phyloP scores from a whole-genome alignment of 23 tunicate species.

The Oikopleura dioica region DNA sequence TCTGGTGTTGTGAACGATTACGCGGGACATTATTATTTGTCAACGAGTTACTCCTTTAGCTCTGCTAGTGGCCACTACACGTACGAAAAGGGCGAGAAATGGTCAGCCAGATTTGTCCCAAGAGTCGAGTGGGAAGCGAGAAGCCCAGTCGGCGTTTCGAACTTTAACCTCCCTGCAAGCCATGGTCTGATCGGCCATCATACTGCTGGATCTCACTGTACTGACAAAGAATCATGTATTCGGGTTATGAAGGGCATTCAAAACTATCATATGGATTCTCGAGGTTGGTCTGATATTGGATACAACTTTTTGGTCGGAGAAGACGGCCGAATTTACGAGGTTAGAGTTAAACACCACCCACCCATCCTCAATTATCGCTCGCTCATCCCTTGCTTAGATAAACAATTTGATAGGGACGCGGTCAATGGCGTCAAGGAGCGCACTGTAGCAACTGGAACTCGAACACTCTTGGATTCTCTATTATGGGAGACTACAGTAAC shows the following conservation, averaged over 20 bases:
- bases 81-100: neutral
- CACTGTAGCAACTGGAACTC: neutral
- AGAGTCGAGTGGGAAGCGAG: neutral
- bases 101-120: neutral
- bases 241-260: neutral
- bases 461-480: too few species aligned
- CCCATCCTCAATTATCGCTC: neutral
- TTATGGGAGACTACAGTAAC: too few species aligned
- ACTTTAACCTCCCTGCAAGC: neutral
- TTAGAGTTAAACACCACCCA: neutral
- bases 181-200: slow-evolving; percentile 6
- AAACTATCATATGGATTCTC: neutral
- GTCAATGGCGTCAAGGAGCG: neutral
- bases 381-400: neutral
- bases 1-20: neutral
- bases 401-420: too few species aligned
- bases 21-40: neutral
- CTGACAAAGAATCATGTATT: neutral
- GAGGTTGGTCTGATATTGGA: slow-evolving; percentile 6
- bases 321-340: slow-evolving; percentile 12
- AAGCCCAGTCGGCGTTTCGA: neutral
- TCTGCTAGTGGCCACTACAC: neutral
- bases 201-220: neutral
- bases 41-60: neutral
- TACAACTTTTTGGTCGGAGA: slow-evolving; percentile 10